Percentiles rank a stretch among this genome's conserved stretches.
Evolutionary conservation across 1,140 invertebrate genomes (phyloP).

Genomic region (Littorina saxatilis): DNA sequence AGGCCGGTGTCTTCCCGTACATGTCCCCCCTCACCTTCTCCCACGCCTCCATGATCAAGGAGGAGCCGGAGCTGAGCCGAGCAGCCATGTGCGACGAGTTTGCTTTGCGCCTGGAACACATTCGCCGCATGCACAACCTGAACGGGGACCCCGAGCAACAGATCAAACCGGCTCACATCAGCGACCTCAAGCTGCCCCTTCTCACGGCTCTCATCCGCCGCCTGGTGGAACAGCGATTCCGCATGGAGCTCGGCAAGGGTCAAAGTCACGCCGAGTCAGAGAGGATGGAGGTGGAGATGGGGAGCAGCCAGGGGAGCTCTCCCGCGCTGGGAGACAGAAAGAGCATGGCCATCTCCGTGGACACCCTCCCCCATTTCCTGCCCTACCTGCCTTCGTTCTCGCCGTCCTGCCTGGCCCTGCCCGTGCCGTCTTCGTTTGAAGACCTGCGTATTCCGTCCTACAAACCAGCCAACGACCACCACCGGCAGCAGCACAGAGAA

Average conservation of each 20-base stretch:
- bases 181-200: conserved; percentile 72
- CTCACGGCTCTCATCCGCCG: conserved; percentile 73
- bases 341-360: conserved; percentile 35
- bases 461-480: conserved; percentile 78
- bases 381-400: conserved; percentile 44
- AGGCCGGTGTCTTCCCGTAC: conserved; percentile 49
- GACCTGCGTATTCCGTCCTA: conserved; percentile 88
- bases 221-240: conserved; percentile 73
- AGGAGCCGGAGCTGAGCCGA: conserved; percentile 17
- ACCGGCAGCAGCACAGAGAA: conserved; percentile 17
- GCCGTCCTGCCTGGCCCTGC: conserved; percentile 35
- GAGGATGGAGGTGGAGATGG: neutral
- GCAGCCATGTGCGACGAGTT: conserved; percentile 13
- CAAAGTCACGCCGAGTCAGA: neutral
- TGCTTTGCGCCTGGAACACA: conserved; percentile 54
- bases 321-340: conserved; percentile 16
- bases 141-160: conserved; percentile 47
- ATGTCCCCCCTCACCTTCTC: conserved; percentile 55
- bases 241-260: conserved; percentile 57
- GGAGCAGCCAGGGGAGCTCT: neutral
- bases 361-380: conserved; percentile 36
- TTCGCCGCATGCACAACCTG: conserved; percentile 73
- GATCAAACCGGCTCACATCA: conserved; percentile 50
- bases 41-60: conserved; percentile 24
- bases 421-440: conserved; percentile 34